A percentile compares a stretch with the other conserved stretches of the same genome.
These are phyloP conservation scores for Tuta absoluta DNA, from an alignment of 2,888 invertebrate genomes.

Conservation along the genomic window DNA sequence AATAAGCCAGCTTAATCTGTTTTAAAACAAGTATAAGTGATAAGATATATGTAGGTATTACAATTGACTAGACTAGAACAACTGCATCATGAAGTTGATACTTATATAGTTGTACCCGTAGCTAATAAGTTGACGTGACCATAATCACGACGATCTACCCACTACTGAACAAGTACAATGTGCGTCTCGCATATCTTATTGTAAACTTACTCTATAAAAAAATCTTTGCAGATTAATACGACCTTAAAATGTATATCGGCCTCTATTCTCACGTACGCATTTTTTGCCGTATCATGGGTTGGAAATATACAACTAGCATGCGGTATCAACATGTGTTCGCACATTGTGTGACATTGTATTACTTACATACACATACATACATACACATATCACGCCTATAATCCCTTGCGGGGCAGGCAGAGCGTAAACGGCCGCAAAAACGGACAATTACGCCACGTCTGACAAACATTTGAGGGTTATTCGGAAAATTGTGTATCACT, in stretches of 20 bases:
- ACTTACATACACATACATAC: too few species aligned
- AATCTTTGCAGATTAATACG: constrained; percentile 16
- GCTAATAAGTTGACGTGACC: constrained; percentile 1
- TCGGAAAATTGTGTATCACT: too few species aligned
- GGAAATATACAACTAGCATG: too few species aligned
- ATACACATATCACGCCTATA: too few species aligned
- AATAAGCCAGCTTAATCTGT: background rate
- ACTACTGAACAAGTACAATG: too few species aligned
- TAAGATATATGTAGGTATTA: background rate
- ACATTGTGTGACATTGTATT: too few species aligned
- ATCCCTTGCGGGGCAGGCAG: too few species aligned
- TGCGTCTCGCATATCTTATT: background rate
- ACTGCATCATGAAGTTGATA: background rate
- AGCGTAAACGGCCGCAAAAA: too few species aligned
- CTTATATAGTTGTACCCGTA: background rate
- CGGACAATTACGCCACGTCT: too few species aligned
- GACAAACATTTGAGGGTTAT: too few species aligned
- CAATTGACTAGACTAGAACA: background rate
- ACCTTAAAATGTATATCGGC: background rate
- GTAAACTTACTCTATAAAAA: background rate
- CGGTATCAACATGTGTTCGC: too few species aligned
- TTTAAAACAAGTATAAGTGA: background rate
- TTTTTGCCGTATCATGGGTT: too few species aligned
- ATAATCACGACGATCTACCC: background rate
- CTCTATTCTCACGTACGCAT: background rate